Percentiles rank a stretch among this genome's conserved stretches.
Evolutionary conservation across 1,140 invertebrate genomes (phyloP).

Genomic region (Geopemphigus sp.): DNA sequence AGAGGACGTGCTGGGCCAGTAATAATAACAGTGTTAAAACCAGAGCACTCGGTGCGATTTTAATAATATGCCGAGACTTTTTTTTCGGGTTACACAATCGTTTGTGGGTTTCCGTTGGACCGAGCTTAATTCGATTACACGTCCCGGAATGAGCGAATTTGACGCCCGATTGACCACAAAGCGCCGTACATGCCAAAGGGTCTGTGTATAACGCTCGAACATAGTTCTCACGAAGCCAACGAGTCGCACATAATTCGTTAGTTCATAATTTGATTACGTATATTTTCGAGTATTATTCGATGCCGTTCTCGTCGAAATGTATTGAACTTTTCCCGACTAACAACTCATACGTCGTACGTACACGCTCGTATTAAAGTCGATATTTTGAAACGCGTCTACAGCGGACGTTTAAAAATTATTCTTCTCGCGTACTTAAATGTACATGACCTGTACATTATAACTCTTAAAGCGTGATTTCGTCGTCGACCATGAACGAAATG

Average conservation of each 20-base stretch:
- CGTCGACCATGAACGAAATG: no score
- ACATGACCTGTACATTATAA: no score
- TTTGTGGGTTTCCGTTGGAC: constrained; percentile 40
- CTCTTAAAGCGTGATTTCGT: no score
- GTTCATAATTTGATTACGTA: constrained; percentile 10
- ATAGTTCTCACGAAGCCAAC: constrained; percentile 24
- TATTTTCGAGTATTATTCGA: not conserved
- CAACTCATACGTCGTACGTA: no score
- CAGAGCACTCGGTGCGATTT: constrained; percentile 7
- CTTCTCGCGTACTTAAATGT: no score
- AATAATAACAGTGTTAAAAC: constrained; percentile 37
- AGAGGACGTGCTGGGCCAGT: constrained; percentile 31
- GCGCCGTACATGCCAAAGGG: constrained; percentile 16
- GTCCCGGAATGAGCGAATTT: constrained; percentile 33
- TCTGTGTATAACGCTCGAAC: constrained; percentile 2
- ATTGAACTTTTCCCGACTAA: not conserved
- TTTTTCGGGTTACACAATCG: constrained; percentile 32
- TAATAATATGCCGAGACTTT: constrained; percentile 18
- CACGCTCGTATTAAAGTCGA: no score
- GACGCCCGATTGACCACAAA: constrained; percentile 38
- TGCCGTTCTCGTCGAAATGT: not conserved
- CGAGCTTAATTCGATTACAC: constrained; percentile 38
- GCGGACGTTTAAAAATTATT: no score
- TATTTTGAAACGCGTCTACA: no score
- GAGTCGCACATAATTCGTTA: constrained; percentile 6